phyloP scores from a whole-genome alignment of 2,888 invertebrate species.

The Helobdella robusta region DNA sequence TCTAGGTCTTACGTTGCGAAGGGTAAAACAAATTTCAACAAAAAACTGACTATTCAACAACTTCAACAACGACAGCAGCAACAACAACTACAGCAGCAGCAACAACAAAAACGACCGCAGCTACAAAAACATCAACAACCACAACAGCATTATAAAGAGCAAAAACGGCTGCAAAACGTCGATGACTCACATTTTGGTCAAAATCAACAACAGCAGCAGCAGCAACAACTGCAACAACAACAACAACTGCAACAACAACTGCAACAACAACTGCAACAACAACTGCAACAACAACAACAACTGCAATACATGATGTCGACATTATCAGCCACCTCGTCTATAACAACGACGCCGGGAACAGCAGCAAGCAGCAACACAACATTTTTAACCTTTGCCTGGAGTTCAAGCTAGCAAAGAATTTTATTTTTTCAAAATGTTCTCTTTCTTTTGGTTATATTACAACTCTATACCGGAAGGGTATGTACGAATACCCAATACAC shows the following conservation, averaged over 20 bases:
- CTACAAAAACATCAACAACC: not conserved
- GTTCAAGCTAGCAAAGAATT: not conserved
- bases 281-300: not conserved
- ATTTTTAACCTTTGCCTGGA: not conserved
- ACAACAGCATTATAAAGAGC: not conserved
- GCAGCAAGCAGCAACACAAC: not conserved
- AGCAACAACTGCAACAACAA: constrained; percentile 6
- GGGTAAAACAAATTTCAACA: too few species aligned
- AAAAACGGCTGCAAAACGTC: not conserved
- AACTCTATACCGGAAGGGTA: not conserved
- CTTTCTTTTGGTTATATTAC: too few species aligned
- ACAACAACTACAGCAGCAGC: not conserved
- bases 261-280: constrained; percentile 3
- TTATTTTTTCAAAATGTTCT: not conserved
- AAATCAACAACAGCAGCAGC: not conserved
- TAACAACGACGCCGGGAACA: not conserved
- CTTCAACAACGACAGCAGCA: not conserved
- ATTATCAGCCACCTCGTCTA: not conserved
- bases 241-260: too few species aligned
- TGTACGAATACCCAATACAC: constrained; percentile 1
- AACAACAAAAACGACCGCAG: not conserved
- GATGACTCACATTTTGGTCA: not conserved
- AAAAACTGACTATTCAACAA: not conserved
- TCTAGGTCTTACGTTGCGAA: too few species aligned
- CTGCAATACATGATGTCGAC: not conserved